Conservation (phyloP, 1,140 invertebrate species). For the Ceratina australensis region DNA sequence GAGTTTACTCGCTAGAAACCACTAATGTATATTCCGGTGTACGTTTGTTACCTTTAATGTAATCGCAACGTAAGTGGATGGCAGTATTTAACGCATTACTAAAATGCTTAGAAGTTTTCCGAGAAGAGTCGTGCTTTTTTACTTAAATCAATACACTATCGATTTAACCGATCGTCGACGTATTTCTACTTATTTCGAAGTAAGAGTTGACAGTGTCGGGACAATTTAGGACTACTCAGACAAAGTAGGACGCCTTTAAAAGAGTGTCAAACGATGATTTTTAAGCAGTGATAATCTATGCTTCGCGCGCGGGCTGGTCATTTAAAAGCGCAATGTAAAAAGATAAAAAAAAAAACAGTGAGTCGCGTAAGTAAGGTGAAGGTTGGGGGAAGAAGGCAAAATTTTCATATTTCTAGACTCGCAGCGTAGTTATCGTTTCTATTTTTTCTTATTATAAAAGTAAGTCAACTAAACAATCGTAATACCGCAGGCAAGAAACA, state of each 20-base stretch:
- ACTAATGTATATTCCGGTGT: neutral
- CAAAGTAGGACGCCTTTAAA: no score
- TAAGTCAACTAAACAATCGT: conserved; percentile 20
- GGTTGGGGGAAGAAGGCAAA: neutral
- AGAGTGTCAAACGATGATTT: neutral
- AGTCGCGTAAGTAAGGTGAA: neutral
- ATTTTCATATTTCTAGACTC: conserved; percentile 54
- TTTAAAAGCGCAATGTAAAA: neutral
- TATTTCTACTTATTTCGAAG: neutral
- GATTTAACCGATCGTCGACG: neutral
- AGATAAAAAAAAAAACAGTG: neutral
- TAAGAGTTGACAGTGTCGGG: neutral
- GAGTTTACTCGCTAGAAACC: neutral
- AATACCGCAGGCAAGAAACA: neutral
- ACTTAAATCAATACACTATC: conserved; percentile 1
- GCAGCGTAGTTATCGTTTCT: conserved; percentile 45
- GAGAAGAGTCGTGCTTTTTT: neutral
- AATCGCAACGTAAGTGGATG: neutral
- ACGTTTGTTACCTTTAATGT: neutral
- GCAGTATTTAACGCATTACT: conserved; percentile 24
- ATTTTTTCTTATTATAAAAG: conserved; percentile 33
- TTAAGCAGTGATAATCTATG: neutral
- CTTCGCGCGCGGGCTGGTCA: conserved; percentile 1
- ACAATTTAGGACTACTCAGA: neutral
- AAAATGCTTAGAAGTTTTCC: neutral